Evolutionary conservation across 2,888 invertebrate species (phyloP), one percentile per base, ranked within the genome.

Genomic region (Toxonevra muliebris): DNA sequence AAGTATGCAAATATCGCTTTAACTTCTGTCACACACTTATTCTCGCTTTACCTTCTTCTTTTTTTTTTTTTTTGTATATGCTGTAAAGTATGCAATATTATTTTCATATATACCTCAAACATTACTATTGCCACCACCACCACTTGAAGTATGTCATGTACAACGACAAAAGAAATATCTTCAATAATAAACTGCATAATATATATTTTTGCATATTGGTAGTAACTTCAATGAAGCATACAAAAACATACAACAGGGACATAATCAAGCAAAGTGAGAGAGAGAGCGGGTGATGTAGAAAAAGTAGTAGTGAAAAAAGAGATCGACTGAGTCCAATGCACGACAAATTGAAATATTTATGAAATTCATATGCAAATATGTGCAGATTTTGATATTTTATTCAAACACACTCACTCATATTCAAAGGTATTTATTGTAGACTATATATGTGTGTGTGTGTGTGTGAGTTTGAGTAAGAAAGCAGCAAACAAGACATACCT

Each of bases 301-400:
- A n/a, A n/a, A n/a, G n/a, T n/a, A n/a, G n/a, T n/a, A n/a, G n/a
- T n/a, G n/a, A n/a, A n/a, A n/a, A 30, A 30, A 30, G 30, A 30
- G 30, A 30, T 30, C 30, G 30, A 30, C 30, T 4, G 45, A 13
- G 43, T 59, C 42, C 66, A 57, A 61, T 66, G 62, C 30, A 63
- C 54, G 55, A 69, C 63, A 71, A 74, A 72, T 75, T 69, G 70
- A 71, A 72, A 71, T 71, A 74, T 75, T 69, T 71, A 71, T 72
- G 73, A 66, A 68, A 70, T 70, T 68, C 70, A 68, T 71, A 72
- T 72, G 71, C 69, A 75, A 73, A 73, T 75, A 58, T 59, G 52
- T 58, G 59, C 65, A 59, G 52, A 50, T 53, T 58, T 65, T 65
- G 59, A 65, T 52, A 42, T 65, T 65, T 59, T 12, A 19, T 59